Percentiles rank a stretch among this genome's conserved stretches.
These are phyloP conservation scores for Autographa pulchrina DNA, from an alignment of 2,888 invertebrate species.

Conservation along the genomic window DNA sequence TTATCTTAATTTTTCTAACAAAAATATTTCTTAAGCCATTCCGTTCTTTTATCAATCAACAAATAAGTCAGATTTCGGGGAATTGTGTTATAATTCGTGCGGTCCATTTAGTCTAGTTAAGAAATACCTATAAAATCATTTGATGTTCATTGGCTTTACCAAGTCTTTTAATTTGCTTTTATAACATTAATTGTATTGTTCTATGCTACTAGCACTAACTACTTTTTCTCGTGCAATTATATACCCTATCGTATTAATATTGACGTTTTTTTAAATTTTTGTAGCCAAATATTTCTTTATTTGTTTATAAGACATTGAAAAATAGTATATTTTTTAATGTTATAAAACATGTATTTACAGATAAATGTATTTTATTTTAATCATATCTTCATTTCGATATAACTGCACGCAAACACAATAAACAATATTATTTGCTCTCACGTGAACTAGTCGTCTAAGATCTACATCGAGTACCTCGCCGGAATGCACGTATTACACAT, in stretches of 20 bases:
- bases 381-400: neutral
- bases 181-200: neutral
- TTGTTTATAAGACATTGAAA: no score
- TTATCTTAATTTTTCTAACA: no score
- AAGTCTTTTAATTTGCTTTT: neutral
- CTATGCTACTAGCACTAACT: neutral
- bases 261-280: no score
- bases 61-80: no score
- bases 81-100: neutral
- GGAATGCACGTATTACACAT: constrained; percentile 41
- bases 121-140: neutral
- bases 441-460: constrained; percentile 12
- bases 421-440: constrained; percentile 7
- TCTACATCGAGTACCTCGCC: constrained; percentile 17
- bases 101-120: neutral
- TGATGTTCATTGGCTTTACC: neutral
- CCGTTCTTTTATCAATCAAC: no score
- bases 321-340: no score
- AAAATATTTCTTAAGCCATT: no score
- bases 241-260: no score
- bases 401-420: neutral
- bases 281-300: no score
- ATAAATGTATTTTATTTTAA: no score
- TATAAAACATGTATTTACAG: no score
- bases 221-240: no score